These are phyloP conservation scores for Mycalesis mineus DNA, from an alignment of 2,888 invertebrate genomes.

Conservation along the genomic window DNA sequence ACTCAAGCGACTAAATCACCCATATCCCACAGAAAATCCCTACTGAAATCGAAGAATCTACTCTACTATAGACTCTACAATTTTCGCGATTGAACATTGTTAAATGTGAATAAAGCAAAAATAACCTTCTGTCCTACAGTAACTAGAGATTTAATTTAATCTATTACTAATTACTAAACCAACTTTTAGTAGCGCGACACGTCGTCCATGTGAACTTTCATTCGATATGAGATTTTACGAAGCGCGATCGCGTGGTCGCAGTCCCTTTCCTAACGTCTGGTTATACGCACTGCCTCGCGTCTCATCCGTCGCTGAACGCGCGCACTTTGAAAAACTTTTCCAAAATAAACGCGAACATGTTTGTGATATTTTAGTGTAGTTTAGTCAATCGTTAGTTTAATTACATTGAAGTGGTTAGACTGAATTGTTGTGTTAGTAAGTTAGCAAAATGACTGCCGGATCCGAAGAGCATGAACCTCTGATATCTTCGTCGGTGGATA, in stretches of 20 bases:
- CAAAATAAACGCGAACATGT: conserved; percentile 1
- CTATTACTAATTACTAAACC: not conserved
- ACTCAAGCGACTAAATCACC: no score
- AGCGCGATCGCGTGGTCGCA: not conserved
- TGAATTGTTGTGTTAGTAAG: not conserved
- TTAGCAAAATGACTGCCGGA: conserved; percentile 61
- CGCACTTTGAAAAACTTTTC: not conserved
- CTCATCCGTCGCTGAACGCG: not conserved
- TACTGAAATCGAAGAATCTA: no score
- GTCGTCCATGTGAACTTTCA: not conserved
- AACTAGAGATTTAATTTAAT: no score
- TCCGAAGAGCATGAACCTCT: conserved; percentile 73
- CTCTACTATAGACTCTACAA: no score
- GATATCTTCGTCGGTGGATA: conserved; percentile 65
- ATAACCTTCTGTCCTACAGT: no score
- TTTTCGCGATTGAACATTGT: no score
- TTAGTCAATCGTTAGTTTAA: not conserved
- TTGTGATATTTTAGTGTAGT: not conserved
- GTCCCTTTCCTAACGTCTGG: not conserved
- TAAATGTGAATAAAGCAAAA: no score
- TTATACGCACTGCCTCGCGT: not conserved
- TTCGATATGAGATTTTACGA: not conserved
- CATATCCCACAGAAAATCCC: no score
- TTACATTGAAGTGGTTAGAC: not conserved
- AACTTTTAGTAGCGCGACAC: not conserved